These are phyloP conservation scores for Polymixis flavicincta DNA, from an alignment of 2,888 invertebrate species.

Conservation along the genomic window DNA sequence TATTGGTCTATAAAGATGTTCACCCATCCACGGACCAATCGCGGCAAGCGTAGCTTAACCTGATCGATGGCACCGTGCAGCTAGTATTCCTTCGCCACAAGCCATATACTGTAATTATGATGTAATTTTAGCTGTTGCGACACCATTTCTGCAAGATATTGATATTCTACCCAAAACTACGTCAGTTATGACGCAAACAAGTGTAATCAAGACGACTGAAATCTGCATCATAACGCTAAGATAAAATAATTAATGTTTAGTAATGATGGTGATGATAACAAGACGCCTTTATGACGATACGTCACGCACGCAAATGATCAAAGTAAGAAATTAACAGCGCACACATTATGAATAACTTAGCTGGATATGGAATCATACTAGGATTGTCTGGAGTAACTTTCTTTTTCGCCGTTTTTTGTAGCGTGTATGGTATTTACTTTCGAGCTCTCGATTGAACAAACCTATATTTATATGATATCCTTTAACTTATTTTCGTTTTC, in stretches of 20 bases:
- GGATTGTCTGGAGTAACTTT: background rate
- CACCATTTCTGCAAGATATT: background rate
- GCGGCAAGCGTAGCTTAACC: too few relatives aligned
- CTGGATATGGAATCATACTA: background rate
- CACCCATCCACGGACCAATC: too few relatives aligned
- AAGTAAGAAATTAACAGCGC: background rate
- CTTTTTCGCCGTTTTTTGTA: background rate
- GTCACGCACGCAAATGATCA: background rate
- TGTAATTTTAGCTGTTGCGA: background rate
- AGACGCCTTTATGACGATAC: background rate
- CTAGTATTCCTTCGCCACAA: too few relatives aligned
- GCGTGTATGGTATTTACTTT: background rate
- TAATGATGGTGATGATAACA: background rate
- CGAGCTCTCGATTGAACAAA: too few relatives aligned
- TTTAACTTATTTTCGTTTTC: too few relatives aligned
- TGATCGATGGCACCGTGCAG: too few relatives aligned
- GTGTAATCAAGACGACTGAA: slow-evolving; percentile 19
- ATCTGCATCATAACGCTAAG: background rate
- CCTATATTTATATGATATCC: too few relatives aligned
- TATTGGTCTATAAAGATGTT: too few relatives aligned
- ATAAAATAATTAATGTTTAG: background rate
- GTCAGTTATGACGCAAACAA: slow-evolving; percentile 31
- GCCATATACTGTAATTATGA: too few relatives aligned
- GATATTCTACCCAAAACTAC: background rate
- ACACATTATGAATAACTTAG: background rate